Evolutionary conservation across 2,888 invertebrate genomes (phyloP), one percentile per base, ranked within the genome.

Genomic region (Nesidiocoris tenuis): DNA sequence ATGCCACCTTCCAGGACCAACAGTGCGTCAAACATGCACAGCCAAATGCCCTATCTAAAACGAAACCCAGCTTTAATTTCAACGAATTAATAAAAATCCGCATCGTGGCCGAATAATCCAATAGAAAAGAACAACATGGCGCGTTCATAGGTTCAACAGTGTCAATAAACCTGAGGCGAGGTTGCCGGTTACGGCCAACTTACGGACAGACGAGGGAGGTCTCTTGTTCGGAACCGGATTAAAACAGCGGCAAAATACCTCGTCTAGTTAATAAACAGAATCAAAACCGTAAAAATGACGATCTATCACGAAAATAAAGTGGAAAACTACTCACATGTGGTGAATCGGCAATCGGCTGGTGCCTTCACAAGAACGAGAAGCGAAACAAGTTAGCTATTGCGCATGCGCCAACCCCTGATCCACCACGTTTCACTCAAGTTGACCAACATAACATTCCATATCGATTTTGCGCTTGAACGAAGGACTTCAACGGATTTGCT

Each of bases 81-180:
- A n/a, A n/a, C n/a, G n/a, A n/a, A n/a, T n/a, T n/a, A n/a, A n/a
- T n/a, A n/a, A n/a, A n/a, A n/a, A n/a, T n/a, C n/a, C n/a, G n/a
- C n/a, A n/a, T n/a, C 39, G 12, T 12, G 3, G 39, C 5, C 5
- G 12, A 39, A 39, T 39, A 39, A 39, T 39, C 5, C 12, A 39
- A 39, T 7, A 39, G 3, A 39, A 7, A 68, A 76, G 78, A 79
- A 76, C 79, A 79, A 79, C 79, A 79, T 79, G 79, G 78, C 79
- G 79, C 77, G 78, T 77, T 77, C 76, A 66, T 65, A 67, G 71
- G 77, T 72, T 75, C 61, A 2, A n/a, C 77, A 76, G 79, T 79
- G 79, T 79, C 79, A 79, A 79, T 79, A 79, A 79, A 79, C 79
- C 77, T 76, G 23, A 63, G 61, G 61, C 18, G 39, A 21, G 54